A percentile compares a stretch with the other conserved stretches of the same genome.
These are phyloP conservation scores for Gracilinanus agilis DNA, from an alignment of 2,113 vertebrate genomes.

Conservation along the genomic window DNA sequence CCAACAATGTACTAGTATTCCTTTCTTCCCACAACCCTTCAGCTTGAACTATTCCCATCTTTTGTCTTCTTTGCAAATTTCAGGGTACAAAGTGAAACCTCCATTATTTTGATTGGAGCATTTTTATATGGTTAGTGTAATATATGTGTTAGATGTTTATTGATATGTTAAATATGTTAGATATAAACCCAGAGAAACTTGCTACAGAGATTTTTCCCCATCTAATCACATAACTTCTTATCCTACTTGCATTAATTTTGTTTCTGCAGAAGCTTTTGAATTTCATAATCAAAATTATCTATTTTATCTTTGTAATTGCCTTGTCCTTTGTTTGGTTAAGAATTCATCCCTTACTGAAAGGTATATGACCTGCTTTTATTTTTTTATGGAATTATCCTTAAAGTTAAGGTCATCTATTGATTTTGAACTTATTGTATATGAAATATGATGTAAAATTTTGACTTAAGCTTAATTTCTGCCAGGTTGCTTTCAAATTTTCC, in stretches of 20 bases:
- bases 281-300: neutral
- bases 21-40: neutral
- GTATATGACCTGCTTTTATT: neutral
- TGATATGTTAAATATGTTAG: too few relatives aligned
- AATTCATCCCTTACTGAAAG: neutral
- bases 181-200: neutral
- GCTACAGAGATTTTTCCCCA: neutral
- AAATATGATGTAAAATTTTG: neutral
- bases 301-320: neutral
- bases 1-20: neutral
- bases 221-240: neutral
- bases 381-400: neutral
- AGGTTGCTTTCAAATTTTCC: neutral
- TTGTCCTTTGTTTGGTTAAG: neutral
- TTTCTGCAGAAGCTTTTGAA: neutral
- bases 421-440: neutral
- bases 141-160: neutral
- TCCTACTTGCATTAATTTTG: neutral
- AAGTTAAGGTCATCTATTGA: neutral
- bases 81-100: neutral
- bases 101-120: neutral
- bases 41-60: neutral
- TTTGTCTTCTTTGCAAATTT: neutral
- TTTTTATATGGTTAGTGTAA: neutral
- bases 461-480: neutral